Evolutionary conservation across 2,888 invertebrate species (phyloP), one percentile per base, ranked within the genome.

Genomic region (Euproctis similis): DNA sequence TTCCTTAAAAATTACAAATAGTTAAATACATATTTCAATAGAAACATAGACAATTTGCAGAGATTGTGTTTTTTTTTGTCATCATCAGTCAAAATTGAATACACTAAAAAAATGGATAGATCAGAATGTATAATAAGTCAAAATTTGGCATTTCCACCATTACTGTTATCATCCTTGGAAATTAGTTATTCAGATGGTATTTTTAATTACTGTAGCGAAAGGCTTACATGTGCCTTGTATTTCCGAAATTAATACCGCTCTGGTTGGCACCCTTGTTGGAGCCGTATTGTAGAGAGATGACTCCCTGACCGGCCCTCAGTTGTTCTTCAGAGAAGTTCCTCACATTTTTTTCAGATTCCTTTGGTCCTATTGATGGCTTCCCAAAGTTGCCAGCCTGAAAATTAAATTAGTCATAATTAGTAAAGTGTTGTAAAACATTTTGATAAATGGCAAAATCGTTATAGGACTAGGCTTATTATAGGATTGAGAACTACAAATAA

Each of bases 181-280:
- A 27, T 31, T 12, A 24, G 9, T 24, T 23, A 23, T 23, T 4
- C 12, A 21, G 21, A 10, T 23, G 23, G 12, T 12, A 12, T 23
- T 2, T 8, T 8, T 13, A 4, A 14, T 14, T 21, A 8, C 1
- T n/a, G n/a, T n/a, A n/a, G n/a, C n/a, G n/a, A n/a, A n/a, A n/a
- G n/a, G 19, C 56, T 69, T 92, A 97, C 96, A 97, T 97, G 86
- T 98, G 97, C 77, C 97, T 89, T 59, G 97, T 97, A 85, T 96
- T 97, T 53, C 98, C 98, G 60, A 98, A 96, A 77, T 94, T 98
- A 71, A 97, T 95, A 33, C 98, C 98, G 46, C 95, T 94, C 76
- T 97, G 97, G 66, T 87, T 97, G 55, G 98, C 98, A 13, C 98
- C 98, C 81, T 98, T 98, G 88, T 98, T 98, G 60, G 95, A 95